A percentile compares a stretch with the other conserved stretches of the same genome.
Conservation (phyloP, 2,888 invertebrate genomes). For the Acanthacorydalis orientalis region DNA sequence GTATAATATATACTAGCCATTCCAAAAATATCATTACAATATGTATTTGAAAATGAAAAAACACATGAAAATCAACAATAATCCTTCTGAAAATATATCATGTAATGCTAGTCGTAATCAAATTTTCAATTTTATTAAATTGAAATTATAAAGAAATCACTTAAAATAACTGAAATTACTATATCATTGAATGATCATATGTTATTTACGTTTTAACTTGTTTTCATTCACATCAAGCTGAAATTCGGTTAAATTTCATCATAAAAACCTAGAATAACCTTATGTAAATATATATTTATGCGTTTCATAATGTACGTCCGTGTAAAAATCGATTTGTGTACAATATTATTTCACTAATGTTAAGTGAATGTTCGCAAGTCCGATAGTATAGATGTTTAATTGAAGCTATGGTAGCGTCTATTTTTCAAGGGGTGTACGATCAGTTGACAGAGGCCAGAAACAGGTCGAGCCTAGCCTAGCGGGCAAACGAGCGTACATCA, state of each 20-base stretch:
- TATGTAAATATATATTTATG: neutral
- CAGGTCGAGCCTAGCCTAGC: neutral
- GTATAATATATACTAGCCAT: neutral
- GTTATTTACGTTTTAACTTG: too few relatives aligned
- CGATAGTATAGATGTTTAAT: neutral
- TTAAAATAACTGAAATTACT: too few relatives aligned
- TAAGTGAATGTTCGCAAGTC: neutral
- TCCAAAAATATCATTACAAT: neutral
- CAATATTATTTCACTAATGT: too few relatives aligned
- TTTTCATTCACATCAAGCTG: too few relatives aligned
- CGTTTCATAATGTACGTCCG: neutral
- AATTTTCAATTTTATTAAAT: too few relatives aligned
- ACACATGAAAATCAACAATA: neutral
- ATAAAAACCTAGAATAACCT: neutral
- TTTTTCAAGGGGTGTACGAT: slow-evolving; percentile 1
- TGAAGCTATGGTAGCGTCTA: slow-evolving; percentile 1
- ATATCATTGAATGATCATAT: too few relatives aligned
- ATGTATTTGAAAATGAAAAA: neutral
- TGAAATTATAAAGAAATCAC: too few relatives aligned
- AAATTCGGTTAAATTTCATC: too few relatives aligned
- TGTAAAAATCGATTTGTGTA: too few relatives aligned
- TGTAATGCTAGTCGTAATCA: too few relatives aligned
- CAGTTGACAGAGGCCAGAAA: slow-evolving; percentile 1
- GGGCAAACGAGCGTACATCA: too few relatives aligned
- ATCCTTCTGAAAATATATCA: too few relatives aligned